Evolutionary conservation across 2,888 invertebrate species (phyloP), one percentile per base, ranked within the genome.

Genomic region (Pheosia gnoma): DNA sequence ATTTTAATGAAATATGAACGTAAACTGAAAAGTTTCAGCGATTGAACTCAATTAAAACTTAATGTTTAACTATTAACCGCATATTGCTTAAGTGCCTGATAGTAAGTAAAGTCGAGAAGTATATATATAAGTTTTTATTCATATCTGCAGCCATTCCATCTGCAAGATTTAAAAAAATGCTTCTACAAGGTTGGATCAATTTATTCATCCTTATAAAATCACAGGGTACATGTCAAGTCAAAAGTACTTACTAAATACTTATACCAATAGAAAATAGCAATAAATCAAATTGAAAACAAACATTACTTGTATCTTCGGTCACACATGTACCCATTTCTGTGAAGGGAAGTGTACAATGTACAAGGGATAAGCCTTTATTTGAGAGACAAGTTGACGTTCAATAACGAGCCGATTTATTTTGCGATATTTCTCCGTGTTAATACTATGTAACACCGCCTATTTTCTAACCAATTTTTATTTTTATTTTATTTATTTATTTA

Each of bases 321-420:
- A 54, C 38, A 54, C 54, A 36, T 25, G 36, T 54, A 54, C 38
- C 54, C 38, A 54, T 38, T 54, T 54, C 38, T 54, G 7, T 10
- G 54, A 38, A 54, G 5, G 4, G 38, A 54, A 5, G 38, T 38
- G 38, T 38, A 54, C 10, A 1, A 37, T 38, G 11, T 25, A 54
- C 11, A 36, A 10, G n/a, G 25, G 54, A 11, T 54, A 54, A 54
- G 38, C 54, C 54, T 37, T 38, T 7, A 38, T n/a, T 38, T 54
- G 54, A 37, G 11, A 54, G 54, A 54, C 54, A 54, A 54, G 38
- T 54, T 54, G 54, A 54, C 54, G n/a, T 38, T 54, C 38, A 54
- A 54, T 54, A 54, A 38, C 37, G 38, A 54, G 54, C 4, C 10
- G 54, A 38, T 36, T 52, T 36, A 25, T 7, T 36, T 36, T 36